Conservation (phyloP, 2,888 invertebrate genomes). For the Agrotis segetum region DNA sequence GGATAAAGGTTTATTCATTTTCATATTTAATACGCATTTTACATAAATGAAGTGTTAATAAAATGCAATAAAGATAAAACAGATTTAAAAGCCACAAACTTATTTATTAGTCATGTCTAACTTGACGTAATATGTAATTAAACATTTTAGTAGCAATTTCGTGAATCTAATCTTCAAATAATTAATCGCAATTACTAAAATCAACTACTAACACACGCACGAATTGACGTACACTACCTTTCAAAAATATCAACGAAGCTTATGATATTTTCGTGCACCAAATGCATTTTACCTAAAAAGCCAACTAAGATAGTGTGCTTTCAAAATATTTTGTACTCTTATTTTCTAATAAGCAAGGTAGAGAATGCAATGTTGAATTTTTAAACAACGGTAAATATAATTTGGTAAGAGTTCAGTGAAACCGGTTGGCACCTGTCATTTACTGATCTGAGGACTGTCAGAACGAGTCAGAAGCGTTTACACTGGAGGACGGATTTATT, state of each 20-base stretch:
- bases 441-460: slow-evolving; percentile 67
- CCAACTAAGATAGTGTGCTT: neutral
- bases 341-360: slow-evolving; percentile 47
- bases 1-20: neutral
- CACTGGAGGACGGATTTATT: slow-evolving; percentile 38
- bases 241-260: slow-evolving; percentile 62
- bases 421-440: slow-evolving; percentile 68
- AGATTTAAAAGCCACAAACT: neutral
- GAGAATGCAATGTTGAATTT: slow-evolving; percentile 37
- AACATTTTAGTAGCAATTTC: slow-evolving; percentile 40
- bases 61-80: neutral
- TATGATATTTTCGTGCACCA: slow-evolving; percentile 66
- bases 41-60: neutral
- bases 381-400: slow-evolving; percentile 58
- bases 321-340: slow-evolving; percentile 33
- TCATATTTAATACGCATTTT: slow-evolving; percentile 4
- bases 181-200: slow-evolving; percentile 32
- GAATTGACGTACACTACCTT: slow-evolving; percentile 58
- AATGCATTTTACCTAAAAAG: slow-evolving; percentile 33
- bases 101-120: neutral
- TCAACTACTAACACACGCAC: slow-evolving; percentile 45
- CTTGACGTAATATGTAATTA: slow-evolving; percentile 34
- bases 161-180: slow-evolving; percentile 13
- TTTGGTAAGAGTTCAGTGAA: slow-evolving; percentile 58
- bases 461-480: slow-evolving; percentile 63